phyloP scores from a whole-genome alignment of 2,888 invertebrate genomes.

The Euplagia quadripunctaria region DNA sequence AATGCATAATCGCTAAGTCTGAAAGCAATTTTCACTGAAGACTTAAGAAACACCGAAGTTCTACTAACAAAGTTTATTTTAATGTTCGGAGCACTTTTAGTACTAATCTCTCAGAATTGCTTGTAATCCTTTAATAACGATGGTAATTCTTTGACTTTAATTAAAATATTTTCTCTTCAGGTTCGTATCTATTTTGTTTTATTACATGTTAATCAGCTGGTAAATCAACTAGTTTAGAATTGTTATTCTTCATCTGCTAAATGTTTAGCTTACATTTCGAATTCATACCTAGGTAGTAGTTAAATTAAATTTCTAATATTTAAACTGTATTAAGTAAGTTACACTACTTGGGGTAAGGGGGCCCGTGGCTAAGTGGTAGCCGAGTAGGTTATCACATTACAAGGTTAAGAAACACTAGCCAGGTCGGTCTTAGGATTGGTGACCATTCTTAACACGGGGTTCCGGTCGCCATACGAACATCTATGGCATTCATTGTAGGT shows the following conservation, averaged over 20 bases:
- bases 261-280: neutral
- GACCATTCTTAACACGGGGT: too few relatives aligned
- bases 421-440: too few relatives aligned
- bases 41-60: neutral
- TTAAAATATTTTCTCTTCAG: neutral
- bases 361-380: too few relatives aligned
- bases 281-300: neutral
- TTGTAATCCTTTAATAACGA: neutral
- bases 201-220: neutral
- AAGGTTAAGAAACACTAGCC: too few relatives aligned
- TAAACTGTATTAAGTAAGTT: neutral
- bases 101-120: neutral
- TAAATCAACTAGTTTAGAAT: neutral
- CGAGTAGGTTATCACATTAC: too few relatives aligned
- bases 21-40: constrained; percentile 11
- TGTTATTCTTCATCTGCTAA: neutral
- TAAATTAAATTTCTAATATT: neutral
- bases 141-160: neutral
- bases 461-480: too few relatives aligned
- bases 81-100: neutral
- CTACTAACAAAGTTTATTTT: neutral
- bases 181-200: neutral
- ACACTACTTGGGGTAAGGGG: too few relatives aligned
- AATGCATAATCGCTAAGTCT: neutral
- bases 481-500: too few relatives aligned